phyloP scores from a whole-genome alignment of 2,888 invertebrate species.

The Tinea trinotella region DNA sequence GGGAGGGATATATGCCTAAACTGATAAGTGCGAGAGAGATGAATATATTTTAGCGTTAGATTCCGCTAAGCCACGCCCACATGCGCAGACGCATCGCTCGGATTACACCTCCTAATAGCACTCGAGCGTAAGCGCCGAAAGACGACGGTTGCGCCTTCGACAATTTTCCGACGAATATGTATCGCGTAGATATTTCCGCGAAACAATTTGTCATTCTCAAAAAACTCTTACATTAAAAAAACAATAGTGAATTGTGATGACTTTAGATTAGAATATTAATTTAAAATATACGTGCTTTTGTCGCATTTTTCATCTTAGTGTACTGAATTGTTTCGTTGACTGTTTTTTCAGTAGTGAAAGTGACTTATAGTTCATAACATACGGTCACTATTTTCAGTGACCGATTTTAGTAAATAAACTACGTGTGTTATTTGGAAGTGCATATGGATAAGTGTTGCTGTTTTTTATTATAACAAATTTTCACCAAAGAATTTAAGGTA shows the following conservation, averaged over 20 bases:
- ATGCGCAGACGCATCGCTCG: constrained; percentile 39
- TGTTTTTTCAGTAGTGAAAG: constrained; percentile 18
- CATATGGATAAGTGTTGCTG: constrained; percentile 47
- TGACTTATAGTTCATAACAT: not conserved
- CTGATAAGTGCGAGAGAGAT: constrained; percentile 34
- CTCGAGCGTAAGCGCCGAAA: constrained; percentile 67
- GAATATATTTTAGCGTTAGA: constrained; percentile 65
- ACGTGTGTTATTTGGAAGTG: constrained; percentile 46
- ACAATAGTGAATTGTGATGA: not conserved
- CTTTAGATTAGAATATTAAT: no score
- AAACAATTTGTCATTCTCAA: not conserved
- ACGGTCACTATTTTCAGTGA: constrained; percentile 13
- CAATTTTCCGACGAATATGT: not conserved
- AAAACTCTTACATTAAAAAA: no score
- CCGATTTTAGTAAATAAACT: constrained; percentile 36
- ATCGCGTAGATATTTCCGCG: constrained; percentile 3
- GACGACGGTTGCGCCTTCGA: constrained; percentile 33
- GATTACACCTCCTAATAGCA: constrained; percentile 61
- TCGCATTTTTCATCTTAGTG: no score
- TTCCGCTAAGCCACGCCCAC: constrained; percentile 51
- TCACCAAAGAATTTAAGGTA: constrained; percentile 65
- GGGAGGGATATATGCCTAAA: constrained; percentile 30
- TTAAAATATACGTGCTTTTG: no score
- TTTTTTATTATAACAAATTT: constrained; percentile 30
- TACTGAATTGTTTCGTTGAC: not conserved